Evolutionary conservation across 1,140 invertebrate genomes (phyloP).

Genomic region (Sitobion miscanthi): DNA sequence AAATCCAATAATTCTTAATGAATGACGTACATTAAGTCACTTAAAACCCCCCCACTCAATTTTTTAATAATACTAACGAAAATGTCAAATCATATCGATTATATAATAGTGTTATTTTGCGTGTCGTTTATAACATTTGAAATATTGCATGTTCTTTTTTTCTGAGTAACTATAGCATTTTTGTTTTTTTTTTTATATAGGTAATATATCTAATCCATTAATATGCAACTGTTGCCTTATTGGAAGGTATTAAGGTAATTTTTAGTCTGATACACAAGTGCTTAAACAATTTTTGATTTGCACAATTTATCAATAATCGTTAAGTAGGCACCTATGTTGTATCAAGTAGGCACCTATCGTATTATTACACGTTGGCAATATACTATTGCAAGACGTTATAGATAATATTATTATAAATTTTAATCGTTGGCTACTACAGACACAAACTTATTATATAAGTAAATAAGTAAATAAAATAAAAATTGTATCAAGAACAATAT

Average conservation of each 20-base stretch:
- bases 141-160: background rate
- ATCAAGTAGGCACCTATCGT: background rate
- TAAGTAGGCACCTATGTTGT: background rate
- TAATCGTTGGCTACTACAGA: background rate
- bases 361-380: background rate
- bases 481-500: background rate
- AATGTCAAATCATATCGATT: background rate
- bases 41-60: background rate
- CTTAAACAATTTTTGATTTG: background rate
- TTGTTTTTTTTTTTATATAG: background rate
- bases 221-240: background rate
- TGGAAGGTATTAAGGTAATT: background rate
- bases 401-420: background rate
- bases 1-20: background rate
- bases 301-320: background rate
- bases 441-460: background rate
- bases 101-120: background rate
- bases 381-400: no score
- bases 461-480: constrained; percentile 6
- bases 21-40: constrained; percentile 2
- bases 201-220: background rate
- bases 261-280: background rate
- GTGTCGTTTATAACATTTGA: background rate
- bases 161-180: background rate
- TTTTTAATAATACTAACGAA: background rate